These are phyloP conservation scores for Cichladusa arquata DNA, from an alignment of 2,113 vertebrate genomes.

Conservation along the genomic window DNA sequence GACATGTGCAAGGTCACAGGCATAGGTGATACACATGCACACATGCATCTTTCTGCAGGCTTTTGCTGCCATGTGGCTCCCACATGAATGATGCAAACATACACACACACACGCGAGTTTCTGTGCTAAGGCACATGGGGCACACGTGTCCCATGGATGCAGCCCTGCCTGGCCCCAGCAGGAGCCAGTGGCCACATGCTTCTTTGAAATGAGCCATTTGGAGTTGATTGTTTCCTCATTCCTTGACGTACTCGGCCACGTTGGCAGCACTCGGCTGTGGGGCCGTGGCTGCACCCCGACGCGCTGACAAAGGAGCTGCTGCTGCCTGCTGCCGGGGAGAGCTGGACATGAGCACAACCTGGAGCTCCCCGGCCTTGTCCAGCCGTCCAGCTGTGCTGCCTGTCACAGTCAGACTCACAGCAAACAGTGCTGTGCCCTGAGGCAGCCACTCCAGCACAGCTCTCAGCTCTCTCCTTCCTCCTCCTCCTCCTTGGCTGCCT, in stretches of 20 bases:
- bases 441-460: neutral
- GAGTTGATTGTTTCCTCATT: conserved; percentile 12
- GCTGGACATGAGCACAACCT: neutral
- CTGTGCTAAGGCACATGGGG: conserved; percentile 31
- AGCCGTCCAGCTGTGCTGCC: neutral
- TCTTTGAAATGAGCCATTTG: neutral
- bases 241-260: conserved; percentile 11
- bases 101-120: accelerated
- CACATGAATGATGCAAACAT: neutral
- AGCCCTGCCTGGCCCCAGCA: neutral
- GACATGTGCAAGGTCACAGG: accelerated
- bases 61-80: neutral
- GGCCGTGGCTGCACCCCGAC: accelerated
- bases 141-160: neutral
- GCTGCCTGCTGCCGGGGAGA: accelerated
- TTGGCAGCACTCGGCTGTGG: neutral
- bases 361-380: neutral
- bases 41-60: neutral
- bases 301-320: neutral
- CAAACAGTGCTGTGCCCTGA: neutral
- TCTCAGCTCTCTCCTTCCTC: neutral
- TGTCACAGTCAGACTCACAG: accelerated
- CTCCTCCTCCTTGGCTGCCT: neutral
- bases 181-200: conserved; percentile 14
- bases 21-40: neutral